Evolutionary conservation across 2,797 vertebrate genomes (phyloP).

Genomic region (Coccyzus lansbergi): DNA sequence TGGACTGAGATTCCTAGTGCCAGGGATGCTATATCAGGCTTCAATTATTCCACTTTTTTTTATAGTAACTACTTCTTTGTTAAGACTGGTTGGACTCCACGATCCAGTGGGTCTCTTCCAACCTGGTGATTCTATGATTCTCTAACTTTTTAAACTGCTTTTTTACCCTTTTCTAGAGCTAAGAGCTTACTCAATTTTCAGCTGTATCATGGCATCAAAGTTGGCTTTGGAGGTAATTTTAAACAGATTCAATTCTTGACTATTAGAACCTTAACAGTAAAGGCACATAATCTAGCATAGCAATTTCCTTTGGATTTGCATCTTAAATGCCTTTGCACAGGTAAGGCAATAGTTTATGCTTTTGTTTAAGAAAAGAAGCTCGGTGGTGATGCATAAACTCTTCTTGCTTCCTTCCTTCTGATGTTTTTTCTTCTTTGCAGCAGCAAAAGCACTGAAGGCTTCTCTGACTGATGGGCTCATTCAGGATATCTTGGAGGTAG

Average conservation of each 20-base stretch:
- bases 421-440: background rate
- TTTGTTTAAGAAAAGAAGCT: background rate
- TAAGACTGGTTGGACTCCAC: too few relatives aligned
- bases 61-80: too few relatives aligned
- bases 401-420: background rate
- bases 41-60: too few relatives aligned
- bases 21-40: background rate
- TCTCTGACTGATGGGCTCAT: conserved; percentile 17
- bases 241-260: background rate
- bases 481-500: background rate
- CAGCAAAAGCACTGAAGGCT: background rate
- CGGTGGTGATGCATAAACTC: background rate
- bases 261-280: background rate
- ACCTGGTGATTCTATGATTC: too few relatives aligned
- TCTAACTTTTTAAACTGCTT: background rate
- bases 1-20: background rate
- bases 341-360: background rate
- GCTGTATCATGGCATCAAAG: background rate
- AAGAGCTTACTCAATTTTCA: background rate
- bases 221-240: background rate
- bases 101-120: too few relatives aligned
- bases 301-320: background rate
- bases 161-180: background rate
- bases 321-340: background rate
- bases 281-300: background rate